Percentiles rank a stretch among this genome's conserved stretches.
Conservation (phyloP, 1,140 invertebrate species). For the Bursaphelenchus mucronatus region DNA sequence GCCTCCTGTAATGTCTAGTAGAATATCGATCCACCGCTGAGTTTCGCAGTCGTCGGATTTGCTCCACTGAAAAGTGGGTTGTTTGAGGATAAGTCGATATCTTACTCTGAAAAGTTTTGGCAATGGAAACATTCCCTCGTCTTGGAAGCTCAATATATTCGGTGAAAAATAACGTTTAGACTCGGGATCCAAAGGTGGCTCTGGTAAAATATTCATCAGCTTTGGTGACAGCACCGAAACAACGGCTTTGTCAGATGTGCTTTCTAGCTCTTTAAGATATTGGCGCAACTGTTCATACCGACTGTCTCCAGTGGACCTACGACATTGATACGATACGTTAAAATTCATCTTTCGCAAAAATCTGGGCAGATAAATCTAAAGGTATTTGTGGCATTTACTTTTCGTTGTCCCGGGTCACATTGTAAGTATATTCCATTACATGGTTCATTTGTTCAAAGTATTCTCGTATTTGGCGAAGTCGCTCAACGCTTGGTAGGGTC, state of each 20-base stretch:
- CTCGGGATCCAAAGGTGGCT: constrained; percentile 8
- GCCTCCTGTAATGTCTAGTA: constrained; percentile 12
- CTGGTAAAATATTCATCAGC: constrained; percentile 2
- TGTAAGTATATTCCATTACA: constrained; percentile 5
- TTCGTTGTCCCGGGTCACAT: constrained; percentile 8
- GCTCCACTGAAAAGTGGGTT: not conserved
- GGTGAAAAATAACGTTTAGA: constrained; percentile 15
- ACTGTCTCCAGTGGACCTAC: not conserved
- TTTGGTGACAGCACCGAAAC: constrained; percentile 13
- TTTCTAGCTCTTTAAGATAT: constrained; percentile 10
- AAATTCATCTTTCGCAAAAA: constrained; percentile 3
- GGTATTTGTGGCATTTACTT: constrained; percentile 12
- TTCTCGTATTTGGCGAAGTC: not conserved
- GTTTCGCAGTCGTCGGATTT: constrained; percentile 15
- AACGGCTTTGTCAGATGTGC: constrained; percentile 7
- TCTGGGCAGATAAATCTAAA: not conserved
- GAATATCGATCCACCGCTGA: constrained; percentile 5
- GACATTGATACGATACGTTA: constrained; percentile 2
- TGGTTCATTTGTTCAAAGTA: constrained; percentile 13
- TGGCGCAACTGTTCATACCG: not conserved
- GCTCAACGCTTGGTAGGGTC: not conserved
- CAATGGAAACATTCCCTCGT: constrained; percentile 17
- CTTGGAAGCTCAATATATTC: constrained; percentile 15
- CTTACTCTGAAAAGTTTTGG: constrained; percentile 4
- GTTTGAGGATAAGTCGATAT: not conserved